Conservation (phyloP, 1,140 invertebrate genomes). For the Drosophila aff. region DNA sequence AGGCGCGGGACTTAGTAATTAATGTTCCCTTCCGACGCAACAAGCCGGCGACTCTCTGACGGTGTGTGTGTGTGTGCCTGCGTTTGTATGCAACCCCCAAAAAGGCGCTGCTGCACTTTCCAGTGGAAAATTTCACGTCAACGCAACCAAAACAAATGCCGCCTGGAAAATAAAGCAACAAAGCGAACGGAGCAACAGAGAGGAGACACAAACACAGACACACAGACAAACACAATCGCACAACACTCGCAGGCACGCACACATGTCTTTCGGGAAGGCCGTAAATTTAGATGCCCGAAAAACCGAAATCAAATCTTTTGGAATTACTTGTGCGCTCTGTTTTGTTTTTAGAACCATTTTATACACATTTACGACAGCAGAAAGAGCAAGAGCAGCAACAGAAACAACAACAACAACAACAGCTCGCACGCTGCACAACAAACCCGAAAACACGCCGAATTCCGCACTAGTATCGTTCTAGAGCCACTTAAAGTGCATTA, state of each 20-base stretch:
- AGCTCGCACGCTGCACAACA: slow-evolving; percentile 28
- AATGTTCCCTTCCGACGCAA: slow-evolving; percentile 41
- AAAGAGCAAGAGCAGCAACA: slow-evolving; percentile 29
- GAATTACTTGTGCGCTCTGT: slow-evolving; percentile 44
- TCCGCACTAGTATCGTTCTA: background rate
- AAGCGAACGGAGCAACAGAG: slow-evolving; percentile 21
- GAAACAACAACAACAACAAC: slow-evolving; percentile 28
- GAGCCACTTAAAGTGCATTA: background rate
- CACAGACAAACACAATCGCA: slow-evolving; percentile 1
- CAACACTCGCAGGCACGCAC: slow-evolving; percentile 9
- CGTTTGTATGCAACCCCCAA: slow-evolving; percentile 33
- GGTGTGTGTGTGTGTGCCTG: slow-evolving; percentile 1
- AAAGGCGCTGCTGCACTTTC: slow-evolving; percentile 40
- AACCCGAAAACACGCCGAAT: slow-evolving; percentile 44
- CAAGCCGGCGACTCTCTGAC: slow-evolving; percentile 39
- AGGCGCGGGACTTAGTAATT: slow-evolving; percentile 43
- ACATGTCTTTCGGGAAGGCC: slow-evolving; percentile 46
- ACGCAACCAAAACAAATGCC: slow-evolving; percentile 54
- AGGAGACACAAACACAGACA: slow-evolving; percentile 10
- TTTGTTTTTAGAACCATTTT: slow-evolving; percentile 63
- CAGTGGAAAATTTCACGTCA: slow-evolving; percentile 49
- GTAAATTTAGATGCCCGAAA: slow-evolving; percentile 55
- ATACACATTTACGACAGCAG: slow-evolving; percentile 33
- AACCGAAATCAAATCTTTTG: slow-evolving; percentile 23
- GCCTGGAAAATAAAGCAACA: slow-evolving; percentile 47